A percentile compares a stretch with the other conserved stretches of the same genome.
These are phyloP conservation scores for Idris sp. DNA, from an alignment of 1,140 invertebrate species.

Conservation along the genomic window DNA sequence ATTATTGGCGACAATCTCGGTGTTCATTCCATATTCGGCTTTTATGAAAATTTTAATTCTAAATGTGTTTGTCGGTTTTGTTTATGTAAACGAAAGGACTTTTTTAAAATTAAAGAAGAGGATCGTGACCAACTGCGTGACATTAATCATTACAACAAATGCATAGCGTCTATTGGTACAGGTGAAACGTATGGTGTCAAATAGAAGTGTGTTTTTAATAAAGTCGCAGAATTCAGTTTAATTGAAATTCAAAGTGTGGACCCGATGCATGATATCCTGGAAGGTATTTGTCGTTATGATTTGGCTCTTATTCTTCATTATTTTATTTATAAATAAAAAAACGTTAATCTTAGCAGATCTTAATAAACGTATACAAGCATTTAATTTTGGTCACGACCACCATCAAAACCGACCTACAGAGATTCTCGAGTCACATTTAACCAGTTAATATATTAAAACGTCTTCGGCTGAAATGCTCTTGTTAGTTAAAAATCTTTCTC, in stretches of 20 bases:
- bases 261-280: conserved; percentile 15
- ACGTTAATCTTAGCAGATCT: conserved; percentile 1
- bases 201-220: conserved; percentile 18
- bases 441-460: conserved; percentile 12
- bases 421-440: conserved; percentile 18
- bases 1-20: conserved; percentile 42
- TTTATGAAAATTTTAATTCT: conserved; percentile 28
- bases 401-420: conserved; percentile 17
- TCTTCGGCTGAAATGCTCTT: conserved; percentile 23
- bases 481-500: conserved; percentile 12
- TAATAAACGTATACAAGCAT: conserved; percentile 13
- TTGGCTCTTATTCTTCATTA: conserved; percentile 12
- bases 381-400: conserved; percentile 16
- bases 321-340: conserved; percentile 10
- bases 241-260: conserved; percentile 8
- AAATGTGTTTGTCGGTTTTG: conserved; percentile 32
- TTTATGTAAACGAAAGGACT: not conserved
- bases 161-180: not conserved
- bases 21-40: conserved; percentile 23
- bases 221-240: conserved; percentile 12
- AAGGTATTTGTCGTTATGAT: conserved; percentile 24
- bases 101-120: conserved; percentile 7
- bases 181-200: conserved; percentile 13
- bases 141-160: conserved; percentile 12
- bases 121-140: not conserved